A percentile compares a stretch with the other conserved stretches of the same genome.
phyloP scores from a whole-genome alignment of 2,113 vertebrate species.

The Oncorhynchus gorbuscha region DNA sequence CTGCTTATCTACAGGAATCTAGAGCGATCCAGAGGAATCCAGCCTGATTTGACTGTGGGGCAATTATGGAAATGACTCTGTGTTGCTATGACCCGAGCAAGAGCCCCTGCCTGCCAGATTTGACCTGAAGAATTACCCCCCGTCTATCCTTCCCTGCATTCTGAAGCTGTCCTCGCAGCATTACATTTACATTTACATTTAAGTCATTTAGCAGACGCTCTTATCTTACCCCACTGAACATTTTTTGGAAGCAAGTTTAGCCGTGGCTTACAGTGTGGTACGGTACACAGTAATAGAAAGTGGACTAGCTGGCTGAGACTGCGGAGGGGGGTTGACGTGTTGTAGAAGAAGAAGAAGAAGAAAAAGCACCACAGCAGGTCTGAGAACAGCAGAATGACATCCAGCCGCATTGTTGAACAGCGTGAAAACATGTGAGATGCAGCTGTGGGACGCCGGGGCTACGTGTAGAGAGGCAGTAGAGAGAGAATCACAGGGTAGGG shows the following conservation, averaged over 20 bases:
- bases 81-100: slow-evolving; percentile 58
- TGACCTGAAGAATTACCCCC: slow-evolving; percentile 36
- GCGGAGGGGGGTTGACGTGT: background rate
- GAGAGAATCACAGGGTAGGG: slow-evolving; percentile 53
- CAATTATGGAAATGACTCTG: slow-evolving; percentile 74
- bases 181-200: no score
- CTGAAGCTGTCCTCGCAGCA: slow-evolving; percentile 38
- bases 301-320: slow-evolving; percentile 8
- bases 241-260: slow-evolving; percentile 60
- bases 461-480: slow-evolving; percentile 45
- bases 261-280: slow-evolving; percentile 39
- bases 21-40: slow-evolving; percentile 63
- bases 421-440: slow-evolving; percentile 71
- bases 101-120: slow-evolving; percentile 51
- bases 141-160: slow-evolving; percentile 14
- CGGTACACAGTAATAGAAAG: slow-evolving; percentile 25
- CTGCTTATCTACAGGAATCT: slow-evolving; percentile 74
- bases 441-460: slow-evolving; percentile 67
- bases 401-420: slow-evolving; percentile 49
- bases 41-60: slow-evolving; percentile 74
- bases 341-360: background rate
- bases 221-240: slow-evolving; percentile 50
- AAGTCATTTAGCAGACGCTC: no score
- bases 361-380: background rate
- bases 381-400: background rate